Base-by-base conservation (phyloP, 2,113 vertebrate genomes). In the Merops nubicus region DNA sequence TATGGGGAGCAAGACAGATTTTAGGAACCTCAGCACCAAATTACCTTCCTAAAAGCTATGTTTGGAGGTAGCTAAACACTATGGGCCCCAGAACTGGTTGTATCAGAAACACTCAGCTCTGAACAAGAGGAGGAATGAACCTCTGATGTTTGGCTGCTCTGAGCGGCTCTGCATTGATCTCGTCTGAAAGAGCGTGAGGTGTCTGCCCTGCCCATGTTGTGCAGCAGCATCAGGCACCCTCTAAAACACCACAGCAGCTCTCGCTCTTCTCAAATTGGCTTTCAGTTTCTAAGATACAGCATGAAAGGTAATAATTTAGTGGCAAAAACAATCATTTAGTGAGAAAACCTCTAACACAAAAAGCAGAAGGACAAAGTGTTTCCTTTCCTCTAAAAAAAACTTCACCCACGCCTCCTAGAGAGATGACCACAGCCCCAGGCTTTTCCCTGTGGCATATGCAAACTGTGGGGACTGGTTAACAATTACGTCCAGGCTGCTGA, bases 61-160 rank as follows among this genome's bases (percentile, higher is more conserved):
- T 57, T 28, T 3, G 3, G 48, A 53, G 45, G 50, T n/a, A 80
- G 42, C 4, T 57, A 43, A 86, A 73, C 50, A 86, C n/a, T 26
- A 73, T 0, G 0, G 8, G 8, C 69, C 21, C 9, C 47, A 81
- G 34, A 12, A 59, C 0, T 42, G 47, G 33, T 67, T 36, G 2
- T 43, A 54, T 40, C 29, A 75, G 36, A 94, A 94, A 64, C 60
- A 72, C 3, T 85, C 31, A 57, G 21, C 31, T 90, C 36, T 42
- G 53, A 85, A 69, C 9, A 68, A 69, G 31, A 28, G 62, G 33
- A 60, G 26, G 21, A 93, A 60, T 23, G 21, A 93, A 78, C 29
- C 38, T 75, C 48, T 78, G 47, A 70, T 26, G 70, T 72, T 34
- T 89, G 62, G 45, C 33, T 0, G 1, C 22, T 45, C 29, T 45